Base-by-base conservation (phyloP, 1,140 invertebrate species). In the Drosophila neocordata region DNA sequence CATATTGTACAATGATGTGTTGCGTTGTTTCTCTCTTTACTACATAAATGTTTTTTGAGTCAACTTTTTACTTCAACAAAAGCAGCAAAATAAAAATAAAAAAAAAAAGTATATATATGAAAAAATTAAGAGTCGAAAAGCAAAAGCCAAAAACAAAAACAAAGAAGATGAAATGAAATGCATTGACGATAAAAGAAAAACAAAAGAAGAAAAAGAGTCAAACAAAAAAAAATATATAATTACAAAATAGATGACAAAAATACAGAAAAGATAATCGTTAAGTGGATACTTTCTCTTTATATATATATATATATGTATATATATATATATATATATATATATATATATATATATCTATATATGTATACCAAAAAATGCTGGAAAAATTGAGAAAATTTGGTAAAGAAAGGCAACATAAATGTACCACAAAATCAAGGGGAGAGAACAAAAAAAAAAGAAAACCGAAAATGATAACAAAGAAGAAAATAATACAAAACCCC, bases 11-110 rank as follows among this genome's bases (percentile, higher is more conserved):
- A 35, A 57, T 61, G 72, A 65, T 60, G 69, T 89, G 73, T 88
- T 88, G 84, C 84, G 84, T 88, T 48, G 41, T 48, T 48, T 48
- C 41, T 48, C 41, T 48, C 41, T 48, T 88, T 79, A 78, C 69
- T 76, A 81, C 79, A 87, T 74, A 83, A 89, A 88, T 89, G 83
- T 88, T 82, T 88, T 81, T 88, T 83, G 79, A 77, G 76, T 89
- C 76, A 70, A 79, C 75, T 88, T 88, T 85, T 87, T 85, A 78
- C 82, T 85, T 85, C 77, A 81, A 84, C 41, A 48, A 73, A 63
- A 64, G 44, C 55, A 72, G 27, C 31, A 71, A 60, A 37, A 52
- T 7, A 41, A 56, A 55, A 63, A 60, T 41, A 63, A 69, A 57
- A 61, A 78, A 61, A 60, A 31, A 41, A 38, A 60, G 68, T 44